Evolutionary conservation across 2,888 invertebrate genomes (phyloP).

Genomic region (Lysandra coridon): DNA sequence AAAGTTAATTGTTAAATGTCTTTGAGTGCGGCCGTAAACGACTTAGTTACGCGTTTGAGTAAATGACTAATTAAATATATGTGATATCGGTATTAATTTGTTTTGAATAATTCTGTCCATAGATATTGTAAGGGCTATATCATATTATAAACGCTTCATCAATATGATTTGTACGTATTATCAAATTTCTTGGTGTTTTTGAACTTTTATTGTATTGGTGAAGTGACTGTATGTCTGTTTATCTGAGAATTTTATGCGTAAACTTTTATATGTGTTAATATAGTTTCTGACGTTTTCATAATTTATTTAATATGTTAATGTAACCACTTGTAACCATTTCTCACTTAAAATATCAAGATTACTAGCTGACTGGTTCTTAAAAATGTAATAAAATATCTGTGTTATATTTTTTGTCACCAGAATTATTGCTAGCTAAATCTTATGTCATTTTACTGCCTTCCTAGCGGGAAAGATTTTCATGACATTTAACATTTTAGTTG

Average conservation of each 20-base stretch:
- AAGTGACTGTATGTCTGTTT: conserved; percentile 40
- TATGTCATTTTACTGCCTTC: conserved; percentile 4
- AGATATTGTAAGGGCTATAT: conserved; percentile 44
- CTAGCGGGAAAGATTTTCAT: neutral
- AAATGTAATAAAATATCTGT: neutral
- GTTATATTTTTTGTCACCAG: neutral
- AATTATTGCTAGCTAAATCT: neutral
- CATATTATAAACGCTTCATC: conserved; percentile 34
- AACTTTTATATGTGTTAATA: conserved; percentile 39
- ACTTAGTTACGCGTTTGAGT: conserved; percentile 39
- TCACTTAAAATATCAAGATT: neutral
- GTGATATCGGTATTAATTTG: conserved; percentile 46
- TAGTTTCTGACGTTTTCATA: conserved; percentile 37
- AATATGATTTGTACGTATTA: conserved; percentile 13
- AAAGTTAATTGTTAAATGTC: too few species aligned
- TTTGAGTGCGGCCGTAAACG: neutral
- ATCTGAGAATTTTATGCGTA: conserved; percentile 41
- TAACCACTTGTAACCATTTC: neutral
- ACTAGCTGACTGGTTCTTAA: neutral
- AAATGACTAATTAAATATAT: conserved; percentile 42
- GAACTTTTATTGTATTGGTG: conserved; percentile 33
- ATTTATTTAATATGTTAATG: conserved; percentile 24
- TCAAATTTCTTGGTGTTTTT: conserved; percentile 35
- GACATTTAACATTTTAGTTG: conserved; percentile 25
- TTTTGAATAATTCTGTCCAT: conserved; percentile 47